Evolutionary conservation across 1,140 invertebrate species (phyloP).

Genomic region (Sitobion miscanthi): DNA sequence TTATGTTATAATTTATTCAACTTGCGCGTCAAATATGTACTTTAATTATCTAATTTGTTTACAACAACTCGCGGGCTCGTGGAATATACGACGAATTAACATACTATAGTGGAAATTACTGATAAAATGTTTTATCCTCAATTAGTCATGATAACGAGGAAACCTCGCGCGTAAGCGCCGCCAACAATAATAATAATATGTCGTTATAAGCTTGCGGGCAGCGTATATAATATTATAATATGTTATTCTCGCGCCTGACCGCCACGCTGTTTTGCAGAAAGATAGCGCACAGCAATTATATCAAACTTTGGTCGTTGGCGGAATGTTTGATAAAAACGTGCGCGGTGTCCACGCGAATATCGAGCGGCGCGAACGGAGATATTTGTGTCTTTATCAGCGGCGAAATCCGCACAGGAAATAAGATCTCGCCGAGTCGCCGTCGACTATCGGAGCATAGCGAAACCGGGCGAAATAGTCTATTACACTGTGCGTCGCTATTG

Average conservation of each 20-base stretch:
- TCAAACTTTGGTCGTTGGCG: neutral
- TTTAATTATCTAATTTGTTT: slow-evolving; percentile 28
- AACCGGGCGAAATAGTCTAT: neutral
- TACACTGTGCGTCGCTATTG: neutral
- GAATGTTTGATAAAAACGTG: neutral
- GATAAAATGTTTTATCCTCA: slow-evolving; percentile 37
- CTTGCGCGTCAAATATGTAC: slow-evolving; percentile 5
- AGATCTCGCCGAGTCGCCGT: neutral
- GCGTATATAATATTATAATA: neutral
- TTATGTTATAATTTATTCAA: slow-evolving; percentile 19
- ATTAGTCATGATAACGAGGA: slow-evolving; percentile 2
- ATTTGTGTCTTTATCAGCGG: neutral
- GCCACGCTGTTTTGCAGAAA: neutral
- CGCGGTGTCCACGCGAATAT: neutral
- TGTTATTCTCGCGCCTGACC: neutral
- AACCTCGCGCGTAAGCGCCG: no score
- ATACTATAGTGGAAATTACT: slow-evolving; percentile 17
- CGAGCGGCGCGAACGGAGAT: neutral
- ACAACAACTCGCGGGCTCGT: neutral
- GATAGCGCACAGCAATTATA: neutral
- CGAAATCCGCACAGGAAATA: neutral
- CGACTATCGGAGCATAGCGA: neutral
- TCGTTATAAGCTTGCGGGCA: neutral
- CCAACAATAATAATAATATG: neutral
- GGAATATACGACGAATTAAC: neutral